These are phyloP conservation scores for Muschampia plurimacula DNA, from an alignment of 2,888 invertebrate species.

Conservation along the genomic window DNA sequence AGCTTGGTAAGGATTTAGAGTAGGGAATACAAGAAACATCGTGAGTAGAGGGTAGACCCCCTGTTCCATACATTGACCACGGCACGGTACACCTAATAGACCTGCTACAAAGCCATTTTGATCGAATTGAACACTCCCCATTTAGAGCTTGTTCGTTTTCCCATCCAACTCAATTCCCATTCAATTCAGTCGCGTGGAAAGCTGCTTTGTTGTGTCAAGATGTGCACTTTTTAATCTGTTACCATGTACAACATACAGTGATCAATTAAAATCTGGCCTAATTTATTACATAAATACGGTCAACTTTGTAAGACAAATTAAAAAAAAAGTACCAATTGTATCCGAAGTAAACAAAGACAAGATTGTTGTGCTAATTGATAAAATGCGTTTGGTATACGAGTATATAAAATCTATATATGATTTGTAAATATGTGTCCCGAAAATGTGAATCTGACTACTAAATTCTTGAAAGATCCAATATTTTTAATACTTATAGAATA, in stretches of 20 bases:
- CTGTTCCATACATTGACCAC: constrained; percentile 18
- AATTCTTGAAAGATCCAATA: too few relatives aligned
- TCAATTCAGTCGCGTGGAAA: constrained; percentile 1
- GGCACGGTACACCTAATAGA: background rate
- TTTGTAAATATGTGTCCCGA: too few relatives aligned
- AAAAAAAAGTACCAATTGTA: background rate
- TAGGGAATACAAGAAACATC: background rate
- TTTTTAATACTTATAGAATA: too few relatives aligned
- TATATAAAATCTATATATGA: too few relatives aligned
- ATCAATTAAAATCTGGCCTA: background rate
- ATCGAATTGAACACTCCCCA: constrained; percentile 20
- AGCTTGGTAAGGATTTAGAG: background rate
- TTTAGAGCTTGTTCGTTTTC: constrained; percentile 18
- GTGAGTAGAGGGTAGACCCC: background rate
- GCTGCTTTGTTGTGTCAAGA: background rate
- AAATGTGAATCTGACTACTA: too few relatives aligned
- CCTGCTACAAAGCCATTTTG: constrained; percentile 17
- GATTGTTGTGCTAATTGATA: background rate
- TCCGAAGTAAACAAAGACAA: background rate
- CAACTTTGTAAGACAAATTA: background rate
- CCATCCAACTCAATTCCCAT: constrained; percentile 14
- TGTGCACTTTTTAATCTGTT: too few relatives aligned
- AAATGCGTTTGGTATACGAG: background rate
- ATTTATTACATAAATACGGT: background rate
- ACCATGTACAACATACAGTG: too few relatives aligned